A percentile compares a stretch with the other conserved stretches of the same genome.
These are phyloP conservation scores for Diaphora mendica DNA, from an alignment of 2,888 invertebrate genomes.

Conservation along the genomic window DNA sequence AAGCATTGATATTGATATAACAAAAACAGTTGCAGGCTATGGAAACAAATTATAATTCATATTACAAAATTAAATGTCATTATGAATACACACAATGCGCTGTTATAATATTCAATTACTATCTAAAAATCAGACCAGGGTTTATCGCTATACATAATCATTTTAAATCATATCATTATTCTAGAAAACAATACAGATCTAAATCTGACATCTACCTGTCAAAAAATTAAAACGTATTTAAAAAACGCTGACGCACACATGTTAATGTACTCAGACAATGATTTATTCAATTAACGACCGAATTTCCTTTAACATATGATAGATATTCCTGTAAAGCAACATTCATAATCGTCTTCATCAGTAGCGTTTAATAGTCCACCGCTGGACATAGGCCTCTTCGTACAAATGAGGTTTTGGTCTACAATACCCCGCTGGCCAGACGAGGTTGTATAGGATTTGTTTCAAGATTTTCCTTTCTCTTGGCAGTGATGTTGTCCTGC, in stretches of 20 bases:
- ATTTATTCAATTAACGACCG: not conserved
- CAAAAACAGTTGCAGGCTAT: not conserved
- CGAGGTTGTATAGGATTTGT: too few relatives aligned
- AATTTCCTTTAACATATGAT: not conserved
- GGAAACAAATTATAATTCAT: constrained; percentile 2
- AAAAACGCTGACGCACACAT: not conserved
- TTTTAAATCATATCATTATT: not conserved
- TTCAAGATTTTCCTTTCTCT: too few relatives aligned
- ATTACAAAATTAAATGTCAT: not conserved
- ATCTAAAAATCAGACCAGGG: not conserved
- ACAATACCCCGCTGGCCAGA: too few relatives aligned
- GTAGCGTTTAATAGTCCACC: too few relatives aligned
- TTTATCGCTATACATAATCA: not conserved
- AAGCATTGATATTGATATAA: not conserved
- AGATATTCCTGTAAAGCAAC: too few relatives aligned
- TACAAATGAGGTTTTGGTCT: too few relatives aligned
- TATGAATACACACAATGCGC: not conserved
- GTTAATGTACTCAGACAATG: not conserved
- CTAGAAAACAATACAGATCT: constrained; percentile 7
- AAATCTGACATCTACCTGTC: not conserved
- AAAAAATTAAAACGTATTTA: not conserved
- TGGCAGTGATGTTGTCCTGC: too few relatives aligned
- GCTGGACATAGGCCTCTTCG: too few relatives aligned
- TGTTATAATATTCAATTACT: not conserved
- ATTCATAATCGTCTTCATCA: too few relatives aligned